A percentile compares a stretch with the other conserved stretches of the same genome.
Conservation (phyloP, 2,113 vertebrate genomes). For the Bucco capensis region DNA sequence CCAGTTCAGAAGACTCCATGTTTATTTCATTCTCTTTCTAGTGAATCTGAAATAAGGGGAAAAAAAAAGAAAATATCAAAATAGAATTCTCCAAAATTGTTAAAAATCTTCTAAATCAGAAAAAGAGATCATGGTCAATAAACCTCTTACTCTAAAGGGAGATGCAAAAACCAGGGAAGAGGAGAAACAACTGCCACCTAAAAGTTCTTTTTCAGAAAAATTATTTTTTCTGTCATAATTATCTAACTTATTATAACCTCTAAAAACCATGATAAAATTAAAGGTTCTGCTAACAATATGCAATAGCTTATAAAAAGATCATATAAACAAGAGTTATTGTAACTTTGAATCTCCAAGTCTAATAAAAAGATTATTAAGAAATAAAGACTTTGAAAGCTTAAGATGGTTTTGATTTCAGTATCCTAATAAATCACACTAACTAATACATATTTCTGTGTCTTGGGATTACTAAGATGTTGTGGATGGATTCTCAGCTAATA, state of each 20-base stretch:
- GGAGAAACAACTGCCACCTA: background rate
- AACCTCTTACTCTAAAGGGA: background rate
- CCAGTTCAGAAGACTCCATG: conserved; percentile 23
- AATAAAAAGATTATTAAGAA: background rate
- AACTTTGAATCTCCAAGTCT: background rate
- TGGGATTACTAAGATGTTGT: background rate
- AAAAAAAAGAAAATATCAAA: background rate
- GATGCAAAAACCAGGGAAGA: background rate
- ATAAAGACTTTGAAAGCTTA: background rate
- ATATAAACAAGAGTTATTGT: background rate
- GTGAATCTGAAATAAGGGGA: conserved; percentile 54
- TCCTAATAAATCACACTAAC: background rate
- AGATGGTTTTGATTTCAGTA: background rate
- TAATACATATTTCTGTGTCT: background rate
- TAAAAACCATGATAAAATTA: background rate
- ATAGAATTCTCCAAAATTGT: background rate
- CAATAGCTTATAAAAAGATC: background rate
- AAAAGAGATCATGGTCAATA: background rate
- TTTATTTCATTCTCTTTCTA: conserved; percentile 26
- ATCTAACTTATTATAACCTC: background rate
- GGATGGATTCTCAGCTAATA: background rate
- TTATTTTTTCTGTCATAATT: background rate
- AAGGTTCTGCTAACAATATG: background rate
- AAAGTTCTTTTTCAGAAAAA: background rate
- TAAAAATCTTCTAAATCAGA: background rate